Evolutionary conservation across 2,113 vertebrate genomes (phyloP).

Genomic region (Protobothrops flavoviridis): DNA sequence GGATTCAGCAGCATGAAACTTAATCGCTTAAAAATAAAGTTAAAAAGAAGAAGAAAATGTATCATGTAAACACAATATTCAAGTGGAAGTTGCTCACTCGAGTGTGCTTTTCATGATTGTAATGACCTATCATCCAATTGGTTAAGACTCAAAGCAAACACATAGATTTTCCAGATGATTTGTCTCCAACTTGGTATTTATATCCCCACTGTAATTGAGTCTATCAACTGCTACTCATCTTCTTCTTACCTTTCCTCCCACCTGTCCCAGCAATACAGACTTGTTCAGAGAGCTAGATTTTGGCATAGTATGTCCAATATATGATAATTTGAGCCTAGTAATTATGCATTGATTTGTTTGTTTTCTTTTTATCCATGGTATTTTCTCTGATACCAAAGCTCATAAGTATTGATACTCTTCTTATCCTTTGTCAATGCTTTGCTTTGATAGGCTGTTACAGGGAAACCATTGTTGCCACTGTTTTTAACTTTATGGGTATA

Average conservation of each 20-base stretch:
- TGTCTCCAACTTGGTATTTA: neutral
- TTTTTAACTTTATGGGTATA: neutral
- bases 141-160: neutral
- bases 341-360: neutral
- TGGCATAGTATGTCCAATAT: neutral
- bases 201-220: neutral
- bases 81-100: slow-evolving; percentile 16
- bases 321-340: neutral
- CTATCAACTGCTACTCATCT: neutral
- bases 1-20: slow-evolving; percentile 36
- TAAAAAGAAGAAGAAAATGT: neutral
- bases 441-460: neutral
- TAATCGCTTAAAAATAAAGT: neutral
- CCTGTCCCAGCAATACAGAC: neutral
- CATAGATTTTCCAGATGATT: neutral
- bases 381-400: neutral
- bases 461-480: neutral
- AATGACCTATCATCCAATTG: neutral
- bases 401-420: neutral
- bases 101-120: neutral
- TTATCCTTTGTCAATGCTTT: neutral
- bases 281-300: neutral
- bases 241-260: neutral
- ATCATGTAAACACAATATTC: neutral
- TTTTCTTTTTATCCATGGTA: neutral